Percentiles rank a stretch among this genome's conserved stretches.
Conservation (phyloP, 23 tunicate species). For the Halocynthia aurantium region DNA sequence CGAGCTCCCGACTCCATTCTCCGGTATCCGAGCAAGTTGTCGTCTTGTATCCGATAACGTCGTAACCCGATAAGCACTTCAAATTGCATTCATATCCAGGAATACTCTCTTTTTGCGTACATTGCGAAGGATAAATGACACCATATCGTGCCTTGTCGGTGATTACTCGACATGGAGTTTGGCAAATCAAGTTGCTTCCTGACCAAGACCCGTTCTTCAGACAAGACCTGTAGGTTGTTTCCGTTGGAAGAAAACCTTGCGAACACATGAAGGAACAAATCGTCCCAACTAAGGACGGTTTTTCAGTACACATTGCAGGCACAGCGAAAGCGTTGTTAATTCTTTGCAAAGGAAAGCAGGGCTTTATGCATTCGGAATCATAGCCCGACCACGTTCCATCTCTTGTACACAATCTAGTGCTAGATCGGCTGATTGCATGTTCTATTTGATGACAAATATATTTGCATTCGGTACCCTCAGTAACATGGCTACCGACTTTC, state of each 20-base stretch:
- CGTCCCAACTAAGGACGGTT: slow-evolving; percentile 22
- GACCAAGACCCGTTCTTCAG: slow-evolving; percentile 61
- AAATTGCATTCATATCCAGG: slow-evolving; percentile 37
- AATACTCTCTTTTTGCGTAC: not conserved
- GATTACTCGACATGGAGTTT: slow-evolving; percentile 28
- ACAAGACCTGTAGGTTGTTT: slow-evolving; percentile 26
- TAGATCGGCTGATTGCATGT: slow-evolving; percentile 26
- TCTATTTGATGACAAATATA: slow-evolving; percentile 38
- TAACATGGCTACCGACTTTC: not conserved
- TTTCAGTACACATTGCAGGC: slow-evolving; percentile 25
- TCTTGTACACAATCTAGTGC: slow-evolving; percentile 18
- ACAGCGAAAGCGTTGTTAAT: slow-evolving; percentile 21
- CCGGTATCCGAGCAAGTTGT: slow-evolving; percentile 33
- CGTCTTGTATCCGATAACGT: slow-evolving; percentile 21
- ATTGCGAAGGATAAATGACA: slow-evolving; percentile 24
- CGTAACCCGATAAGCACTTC: slow-evolving; percentile 34
- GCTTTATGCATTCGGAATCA: slow-evolving; percentile 51
- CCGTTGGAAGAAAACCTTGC: slow-evolving; percentile 14
- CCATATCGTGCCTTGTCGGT: slow-evolving; percentile 5
- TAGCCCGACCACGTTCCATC: slow-evolving; percentile 35
- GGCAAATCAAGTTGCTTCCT: slow-evolving; percentile 24
- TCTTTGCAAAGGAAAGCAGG: slow-evolving; percentile 28
- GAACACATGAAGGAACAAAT: slow-evolving; percentile 43
- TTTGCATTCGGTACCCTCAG: slow-evolving; percentile 37
- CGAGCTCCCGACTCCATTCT: slow-evolving; percentile 38